phyloP scores from a whole-genome alignment of 2,888 invertebrate genomes.

The Mactromeris polynyma region DNA sequence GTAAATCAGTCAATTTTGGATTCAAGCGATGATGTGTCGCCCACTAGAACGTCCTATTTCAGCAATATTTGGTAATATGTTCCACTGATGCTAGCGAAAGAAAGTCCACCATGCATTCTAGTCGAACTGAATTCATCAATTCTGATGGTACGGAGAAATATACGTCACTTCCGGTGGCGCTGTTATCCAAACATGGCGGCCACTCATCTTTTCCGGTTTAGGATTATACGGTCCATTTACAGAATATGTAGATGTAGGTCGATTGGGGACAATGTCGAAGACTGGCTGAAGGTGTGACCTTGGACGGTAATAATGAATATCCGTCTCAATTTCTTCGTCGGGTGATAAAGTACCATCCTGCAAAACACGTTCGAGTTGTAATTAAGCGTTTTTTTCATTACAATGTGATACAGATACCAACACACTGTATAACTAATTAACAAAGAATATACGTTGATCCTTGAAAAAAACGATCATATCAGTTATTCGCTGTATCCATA shows the following conservation, averaged over 20 bases:
- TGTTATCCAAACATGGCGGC: constrained; percentile 52
- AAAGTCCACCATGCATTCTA: neutral
- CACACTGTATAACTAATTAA: too few relatives aligned
- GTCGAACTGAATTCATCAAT: neutral
- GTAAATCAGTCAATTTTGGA: too few relatives aligned
- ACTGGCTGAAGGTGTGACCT: constrained; percentile 27
- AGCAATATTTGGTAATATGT: too few relatives aligned
- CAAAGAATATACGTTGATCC: too few relatives aligned
- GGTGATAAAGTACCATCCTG: constrained; percentile 32
- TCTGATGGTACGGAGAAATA: constrained; percentile 25
- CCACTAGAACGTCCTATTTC: too few relatives aligned
- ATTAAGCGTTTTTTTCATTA: neutral
- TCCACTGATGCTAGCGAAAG: too few relatives aligned
- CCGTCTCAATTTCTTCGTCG: constrained; percentile 3
- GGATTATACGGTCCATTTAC: constrained; percentile 17
- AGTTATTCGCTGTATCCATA: too few relatives aligned
- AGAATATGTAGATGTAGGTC: constrained; percentile 3
- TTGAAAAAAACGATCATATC: too few relatives aligned
- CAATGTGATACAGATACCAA: neutral
- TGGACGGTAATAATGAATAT: constrained; percentile 42
- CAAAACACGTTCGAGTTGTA: neutral
- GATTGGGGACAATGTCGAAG: neutral
- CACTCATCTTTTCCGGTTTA: neutral
- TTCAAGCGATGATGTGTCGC: too few relatives aligned
- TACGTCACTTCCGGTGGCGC: constrained; percentile 41